phyloP scores from a whole-genome alignment of 2,888 invertebrate species.

The Sipha maydis region DNA sequence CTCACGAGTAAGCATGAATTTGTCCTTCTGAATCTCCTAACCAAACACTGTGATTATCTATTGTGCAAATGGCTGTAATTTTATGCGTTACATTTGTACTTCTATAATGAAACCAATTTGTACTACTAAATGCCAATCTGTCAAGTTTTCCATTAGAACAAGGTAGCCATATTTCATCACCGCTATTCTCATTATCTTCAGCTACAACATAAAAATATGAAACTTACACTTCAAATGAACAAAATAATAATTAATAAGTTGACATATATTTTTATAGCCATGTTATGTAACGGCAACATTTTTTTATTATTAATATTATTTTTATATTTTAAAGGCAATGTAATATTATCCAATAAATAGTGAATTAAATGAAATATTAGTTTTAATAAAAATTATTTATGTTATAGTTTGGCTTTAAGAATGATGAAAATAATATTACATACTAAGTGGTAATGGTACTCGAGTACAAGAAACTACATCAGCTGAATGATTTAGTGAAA shows the following conservation, averaged over 20 bases:
- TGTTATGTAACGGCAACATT: not conserved
- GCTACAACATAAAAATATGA: conserved; percentile 2
- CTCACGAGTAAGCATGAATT: conserved; percentile 77
- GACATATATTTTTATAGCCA: not conserved
- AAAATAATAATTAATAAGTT: not conserved
- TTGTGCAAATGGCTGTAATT: conserved; percentile 68
- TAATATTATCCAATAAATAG: not conserved
- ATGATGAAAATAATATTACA: not conserved
- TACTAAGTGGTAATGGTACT: conserved; percentile 67
- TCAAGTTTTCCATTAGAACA: conserved; percentile 76
- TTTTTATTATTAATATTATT: too few species aligned
- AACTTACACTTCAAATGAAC: not conserved
- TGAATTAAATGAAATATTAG: not conserved
- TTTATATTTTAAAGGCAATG: not conserved
- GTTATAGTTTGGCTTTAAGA: not conserved
- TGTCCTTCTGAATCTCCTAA: conserved; percentile 89
- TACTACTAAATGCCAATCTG: conserved; percentile 71
- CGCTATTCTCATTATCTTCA: conserved; percentile 63
- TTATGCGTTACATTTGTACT: conserved; percentile 70
- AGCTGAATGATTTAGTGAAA: conserved; percentile 77
- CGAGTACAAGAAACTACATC: conserved; percentile 75
- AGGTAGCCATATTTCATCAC: conserved; percentile 79
- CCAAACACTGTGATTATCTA: conserved; percentile 75
- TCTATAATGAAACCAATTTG: conserved; percentile 75
- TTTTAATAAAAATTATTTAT: not conserved